A percentile compares a stretch with the other conserved stretches of the same genome.
Conservation (phyloP, 2,888 invertebrate species). For the Hedya salicella region DNA sequence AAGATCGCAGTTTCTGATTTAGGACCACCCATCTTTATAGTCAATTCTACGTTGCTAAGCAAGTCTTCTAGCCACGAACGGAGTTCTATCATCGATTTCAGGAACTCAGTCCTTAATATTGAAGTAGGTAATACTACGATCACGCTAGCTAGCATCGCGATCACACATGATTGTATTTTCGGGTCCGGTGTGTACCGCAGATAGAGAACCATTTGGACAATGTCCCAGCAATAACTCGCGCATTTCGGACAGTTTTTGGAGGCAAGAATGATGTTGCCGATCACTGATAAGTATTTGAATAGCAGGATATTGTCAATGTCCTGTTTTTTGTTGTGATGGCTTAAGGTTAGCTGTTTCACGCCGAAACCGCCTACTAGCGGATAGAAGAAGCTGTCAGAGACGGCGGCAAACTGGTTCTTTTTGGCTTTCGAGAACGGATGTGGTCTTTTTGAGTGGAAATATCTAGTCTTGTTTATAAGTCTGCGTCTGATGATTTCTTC, state of each 20-base stretch:
- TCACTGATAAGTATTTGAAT: constrained; percentile 88
- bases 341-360: constrained; percentile 82
- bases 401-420: constrained; percentile 88
- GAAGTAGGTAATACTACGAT: constrained; percentile 86
- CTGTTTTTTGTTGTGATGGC: constrained; percentile 81
- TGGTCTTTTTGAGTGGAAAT: constrained; percentile 76
- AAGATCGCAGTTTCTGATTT: constrained; percentile 87
- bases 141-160: constrained; percentile 88
- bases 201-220: constrained; percentile 87
- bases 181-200: constrained; percentile 88
- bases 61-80: constrained; percentile 87
- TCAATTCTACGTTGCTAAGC: constrained; percentile 79
- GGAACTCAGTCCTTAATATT: constrained; percentile 85
- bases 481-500: constrained; percentile 88
- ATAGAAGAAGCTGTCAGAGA: constrained; percentile 93
- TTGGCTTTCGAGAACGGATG: constrained; percentile 75
- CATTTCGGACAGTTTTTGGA: constrained; percentile 88
- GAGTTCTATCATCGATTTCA: constrained; percentile 86
- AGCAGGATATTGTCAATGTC: constrained; percentile 88
- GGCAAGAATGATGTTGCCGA: constrained; percentile 87
- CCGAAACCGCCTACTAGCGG: constrained; percentile 90
- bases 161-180: constrained; percentile 86
- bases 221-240: constrained; percentile 88
- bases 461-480: constrained; percentile 89
- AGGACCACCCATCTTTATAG: constrained; percentile 82